Evolutionary conservation across 2,888 invertebrate species (phyloP), one percentile per base, ranked within the genome.

Genomic region (Colletes collaris): DNA sequence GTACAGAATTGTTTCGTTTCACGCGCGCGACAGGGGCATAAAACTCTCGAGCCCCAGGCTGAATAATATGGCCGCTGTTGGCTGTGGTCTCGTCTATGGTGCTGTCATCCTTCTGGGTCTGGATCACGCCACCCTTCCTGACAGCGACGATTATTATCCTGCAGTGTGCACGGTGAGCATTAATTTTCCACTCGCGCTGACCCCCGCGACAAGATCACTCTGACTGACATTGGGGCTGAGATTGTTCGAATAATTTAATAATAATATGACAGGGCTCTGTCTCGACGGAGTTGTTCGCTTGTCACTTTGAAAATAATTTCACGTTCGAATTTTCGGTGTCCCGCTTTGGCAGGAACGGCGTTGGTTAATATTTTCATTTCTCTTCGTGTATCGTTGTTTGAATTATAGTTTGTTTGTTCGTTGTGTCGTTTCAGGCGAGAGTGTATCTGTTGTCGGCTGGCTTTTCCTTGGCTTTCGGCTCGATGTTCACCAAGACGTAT

Each of bases 401-500:
- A 16, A 16, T 16, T 16, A 16, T 16, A 16, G 16, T 16, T 16
- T 16, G 16, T 16, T 16, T 16, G 40, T 46, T 11, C 19, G 4
- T 53, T 19, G 13, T 6, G 13, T 35, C 52, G 11, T 93, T 93
- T 46, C 94, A 98, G 98, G 96, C 96, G 63, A 95, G 97, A 89
- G 97, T 97, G 19, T 98, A 97, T 94, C 94, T 98, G 67, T 94
- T 98, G 65, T 97, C 98, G 2, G 97, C 97, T 62, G 98, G 98
- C 44, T 98, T 98, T 93, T 98, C 98, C 0, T 93, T 98, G 86
- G 97, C 98, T 0, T 98, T 98, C 90, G 98, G 98, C 50, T 97
- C 98, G 27, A 98, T 98, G 97, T 98, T 98, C 92, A 97, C 98
- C 3, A 98, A 98, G 94, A 98, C 98, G 0, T 98, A 98, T 93